A percentile compares a stretch with the other conserved stretches of the same genome.
These are phyloP conservation scores for Botrylloides violaceus DNA, from an alignment of 23 tunicate species.

Conservation along the genomic window DNA sequence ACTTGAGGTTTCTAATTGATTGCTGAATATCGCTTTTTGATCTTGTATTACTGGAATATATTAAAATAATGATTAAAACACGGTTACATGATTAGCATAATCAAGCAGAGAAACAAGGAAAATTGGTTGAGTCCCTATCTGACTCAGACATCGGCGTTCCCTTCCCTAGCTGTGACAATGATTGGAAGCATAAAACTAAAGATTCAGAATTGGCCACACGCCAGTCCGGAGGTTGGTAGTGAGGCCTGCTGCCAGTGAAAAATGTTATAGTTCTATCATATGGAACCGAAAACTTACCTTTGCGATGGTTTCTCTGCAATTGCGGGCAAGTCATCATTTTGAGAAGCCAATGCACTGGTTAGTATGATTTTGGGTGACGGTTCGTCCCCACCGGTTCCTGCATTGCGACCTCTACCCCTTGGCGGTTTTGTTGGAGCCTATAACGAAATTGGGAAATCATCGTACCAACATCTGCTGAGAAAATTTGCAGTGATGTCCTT, in stretches of 20 bases:
- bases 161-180: no score
- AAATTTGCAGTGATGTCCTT: not conserved
- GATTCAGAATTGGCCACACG: no score
- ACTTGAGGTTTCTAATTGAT: slow-evolving; percentile 54
- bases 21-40: slow-evolving; percentile 37
- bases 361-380: not conserved
- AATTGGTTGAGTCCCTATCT: no score
- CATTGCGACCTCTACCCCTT: slow-evolving; percentile 24
- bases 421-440: slow-evolving; percentile 84
- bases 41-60: slow-evolving; percentile 31
- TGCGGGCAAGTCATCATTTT: slow-evolving; percentile 5
- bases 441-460: not conserved
- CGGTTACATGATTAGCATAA: no score
- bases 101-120: no score
- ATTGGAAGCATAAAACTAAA: no score
- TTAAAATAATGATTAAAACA: no score
- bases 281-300: slow-evolving; percentile 7
- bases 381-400: not conserved
- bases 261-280: no score
- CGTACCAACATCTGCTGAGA: not conserved
- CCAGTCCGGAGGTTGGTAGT: no score
- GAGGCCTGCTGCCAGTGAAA: no score
- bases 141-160: no score
- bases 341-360: no score
- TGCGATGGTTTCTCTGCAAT: slow-evolving; percentile 4